Evolutionary conservation across 2,797 vertebrate genomes (phyloP).

Genomic region (Anolis apletophallus): DNA sequence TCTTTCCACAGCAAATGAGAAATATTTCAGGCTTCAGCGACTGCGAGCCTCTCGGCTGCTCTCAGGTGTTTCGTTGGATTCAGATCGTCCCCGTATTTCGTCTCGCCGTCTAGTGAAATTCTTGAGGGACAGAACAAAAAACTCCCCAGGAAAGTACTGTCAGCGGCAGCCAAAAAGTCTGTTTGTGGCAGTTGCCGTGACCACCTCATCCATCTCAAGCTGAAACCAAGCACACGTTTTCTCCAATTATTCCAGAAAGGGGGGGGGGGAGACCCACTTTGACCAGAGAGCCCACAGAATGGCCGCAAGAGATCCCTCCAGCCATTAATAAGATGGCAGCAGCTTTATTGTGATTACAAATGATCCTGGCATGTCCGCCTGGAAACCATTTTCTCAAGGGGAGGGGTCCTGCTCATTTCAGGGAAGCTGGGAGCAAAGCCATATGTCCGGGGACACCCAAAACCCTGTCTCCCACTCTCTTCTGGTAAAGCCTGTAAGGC

Average conservation of each 20-base stretch:
- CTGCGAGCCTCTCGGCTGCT: slow-evolving; percentile 42
- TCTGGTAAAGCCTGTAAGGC: background rate
- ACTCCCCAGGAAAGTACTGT: slow-evolving; percentile 21
- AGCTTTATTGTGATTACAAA: background rate
- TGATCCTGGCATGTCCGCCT: background rate
- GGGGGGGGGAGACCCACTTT: background rate
- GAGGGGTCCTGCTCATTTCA: background rate
- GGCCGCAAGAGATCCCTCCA: background rate
- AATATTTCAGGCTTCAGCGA: slow-evolving; percentile 53
- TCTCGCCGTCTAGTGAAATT: slow-evolving; percentile 40
- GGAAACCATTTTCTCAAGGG: background rate
- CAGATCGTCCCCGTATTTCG: slow-evolving; percentile 41
- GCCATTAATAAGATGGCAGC: slow-evolving; percentile 17
- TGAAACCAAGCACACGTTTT: slow-evolving; percentile 14
- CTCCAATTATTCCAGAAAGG: background rate
- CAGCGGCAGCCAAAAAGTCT: slow-evolving; percentile 42
- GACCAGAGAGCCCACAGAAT: slow-evolving; percentile 16
- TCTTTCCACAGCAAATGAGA: slow-evolving; percentile 45
- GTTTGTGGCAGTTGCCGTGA: slow-evolving; percentile 35
- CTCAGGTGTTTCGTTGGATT: slow-evolving; percentile 49
- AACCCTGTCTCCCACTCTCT: background rate
- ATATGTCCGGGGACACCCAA: background rate
- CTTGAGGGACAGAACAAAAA: slow-evolving; percentile 40
- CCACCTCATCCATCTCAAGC: slow-evolving; percentile 43
- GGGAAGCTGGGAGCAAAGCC: background rate